Evolutionary conservation across 2,797 vertebrate species (phyloP).

Genomic region (Sebastes itinus): DNA sequence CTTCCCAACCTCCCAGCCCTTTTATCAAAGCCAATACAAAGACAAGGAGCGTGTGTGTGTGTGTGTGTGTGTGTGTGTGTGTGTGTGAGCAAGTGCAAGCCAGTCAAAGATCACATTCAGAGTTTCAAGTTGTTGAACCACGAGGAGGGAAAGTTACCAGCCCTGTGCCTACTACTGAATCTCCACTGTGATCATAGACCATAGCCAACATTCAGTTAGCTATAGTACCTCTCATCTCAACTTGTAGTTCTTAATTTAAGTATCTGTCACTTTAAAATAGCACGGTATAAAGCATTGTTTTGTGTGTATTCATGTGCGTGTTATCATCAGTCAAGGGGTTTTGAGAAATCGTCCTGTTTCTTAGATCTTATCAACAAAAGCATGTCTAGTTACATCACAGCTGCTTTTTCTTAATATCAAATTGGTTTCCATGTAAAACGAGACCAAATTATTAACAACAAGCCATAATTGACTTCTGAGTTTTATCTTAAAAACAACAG

Average conservation of each 20-base stretch:
- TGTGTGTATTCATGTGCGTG: fast-evolving
- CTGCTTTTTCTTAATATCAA: too few species aligned
- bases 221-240: not conserved
- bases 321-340: not conserved
- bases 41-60: constrained; percentile 47
- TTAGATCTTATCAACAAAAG: not conserved
- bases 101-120: constrained; percentile 41
- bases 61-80: constrained; percentile 33
- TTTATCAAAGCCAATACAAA: constrained; percentile 75
- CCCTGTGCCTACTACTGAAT: not conserved
- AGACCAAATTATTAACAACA: too few species aligned
- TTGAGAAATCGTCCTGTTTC: not conserved
- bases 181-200: not conserved
- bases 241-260: not conserved
- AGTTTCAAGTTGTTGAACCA: constrained; percentile 39
- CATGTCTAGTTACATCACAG: not conserved
- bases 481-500: not conserved
- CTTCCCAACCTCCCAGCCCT: constrained; percentile 16
- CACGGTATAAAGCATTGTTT: too few species aligned
- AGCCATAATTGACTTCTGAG: not conserved
- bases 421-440: too few species aligned
- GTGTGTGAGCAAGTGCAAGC: constrained; percentile 12
- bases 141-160: constrained; percentile 17
- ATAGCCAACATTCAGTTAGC: not conserved
- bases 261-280: not conserved